Conservation (phyloP, 1,140 invertebrate species). For the Ericerus pela region DNA sequence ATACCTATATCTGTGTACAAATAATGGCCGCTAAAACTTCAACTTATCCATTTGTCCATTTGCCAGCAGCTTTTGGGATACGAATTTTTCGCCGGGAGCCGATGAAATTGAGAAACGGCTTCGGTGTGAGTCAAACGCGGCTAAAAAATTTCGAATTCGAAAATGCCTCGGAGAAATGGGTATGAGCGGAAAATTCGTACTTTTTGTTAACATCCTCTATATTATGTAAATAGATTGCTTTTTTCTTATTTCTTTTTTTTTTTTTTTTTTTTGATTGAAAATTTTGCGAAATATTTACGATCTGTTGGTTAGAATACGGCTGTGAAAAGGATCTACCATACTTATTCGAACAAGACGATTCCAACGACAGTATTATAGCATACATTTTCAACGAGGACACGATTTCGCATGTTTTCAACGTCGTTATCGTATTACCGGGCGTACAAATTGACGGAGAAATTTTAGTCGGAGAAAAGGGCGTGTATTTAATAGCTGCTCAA, state of each 20-base stretch:
- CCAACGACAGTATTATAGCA: constrained; percentile 45
- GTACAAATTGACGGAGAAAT: constrained; percentile 61
- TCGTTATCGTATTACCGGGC: constrained; percentile 52
- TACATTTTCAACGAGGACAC: constrained; percentile 52
- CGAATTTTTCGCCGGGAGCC: too few relatives aligned
- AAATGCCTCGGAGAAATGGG: too few relatives aligned
- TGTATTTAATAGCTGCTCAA: constrained; percentile 41
- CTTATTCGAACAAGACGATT: constrained; percentile 30
- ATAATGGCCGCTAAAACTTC: too few relatives aligned
- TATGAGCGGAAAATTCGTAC: too few relatives aligned
- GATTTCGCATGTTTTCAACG: constrained; percentile 50
- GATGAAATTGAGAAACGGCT: too few relatives aligned
- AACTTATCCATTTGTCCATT: too few relatives aligned
- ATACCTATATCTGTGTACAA: too few relatives aligned
- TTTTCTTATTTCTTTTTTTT: constrained; percentile 10
- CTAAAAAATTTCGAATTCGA: too few relatives aligned
- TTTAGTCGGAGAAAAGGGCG: constrained; percentile 47
- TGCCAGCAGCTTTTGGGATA: too few relatives aligned
- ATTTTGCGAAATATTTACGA: not conserved
- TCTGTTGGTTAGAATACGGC: constrained; percentile 17
- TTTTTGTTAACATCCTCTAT: too few relatives aligned
- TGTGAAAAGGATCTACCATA: constrained; percentile 32
- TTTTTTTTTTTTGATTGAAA: not conserved
- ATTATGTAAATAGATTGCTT: constrained; percentile 39
- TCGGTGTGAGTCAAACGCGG: too few relatives aligned